Evolutionary conservation across 1,140 invertebrate genomes (phyloP).

Genomic region (Pseudomyrmex sp.): DNA sequence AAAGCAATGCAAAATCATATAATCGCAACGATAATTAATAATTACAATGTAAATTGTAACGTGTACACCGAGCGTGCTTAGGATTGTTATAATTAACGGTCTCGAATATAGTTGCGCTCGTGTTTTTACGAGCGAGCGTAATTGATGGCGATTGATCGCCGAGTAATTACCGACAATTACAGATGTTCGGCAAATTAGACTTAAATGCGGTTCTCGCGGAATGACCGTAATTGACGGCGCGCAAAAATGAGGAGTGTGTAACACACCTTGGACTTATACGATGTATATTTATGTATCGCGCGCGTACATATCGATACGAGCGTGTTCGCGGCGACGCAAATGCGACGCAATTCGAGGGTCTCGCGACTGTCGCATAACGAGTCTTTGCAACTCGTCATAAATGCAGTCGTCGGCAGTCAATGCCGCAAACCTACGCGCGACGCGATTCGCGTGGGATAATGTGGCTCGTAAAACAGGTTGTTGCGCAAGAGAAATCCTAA

Average conservation of each 20-base stretch:
- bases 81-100: slow-evolving; percentile 15
- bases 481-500: slow-evolving; percentile 72
- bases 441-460: slow-evolving; percentile 73
- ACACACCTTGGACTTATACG: background rate
- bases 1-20: background rate
- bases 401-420: slow-evolving; percentile 66
- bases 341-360: background rate
- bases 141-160: slow-evolving; percentile 36
- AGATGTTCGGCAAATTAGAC: slow-evolving; percentile 3
- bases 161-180: slow-evolving; percentile 38
- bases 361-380: slow-evolving; percentile 45
- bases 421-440: slow-evolving; percentile 70
- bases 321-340: slow-evolving; percentile 5
- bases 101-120: background rate
- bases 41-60: background rate
- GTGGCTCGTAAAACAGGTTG: slow-evolving; percentile 72
- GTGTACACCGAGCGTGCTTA: background rate
- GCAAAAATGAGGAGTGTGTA: background rate
- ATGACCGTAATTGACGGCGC: slow-evolving; percentile 9
- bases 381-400: slow-evolving; percentile 61
- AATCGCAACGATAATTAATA: slow-evolving; percentile 15
- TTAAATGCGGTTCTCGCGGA: slow-evolving; percentile 26
- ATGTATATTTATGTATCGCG: background rate
- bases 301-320: background rate
- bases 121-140: slow-evolving; percentile 12